Percentiles rank a stretch among this genome's conserved stretches.
Conservation (phyloP, 2,113 vertebrate genomes). For the Phocoena phocoena region DNA sequence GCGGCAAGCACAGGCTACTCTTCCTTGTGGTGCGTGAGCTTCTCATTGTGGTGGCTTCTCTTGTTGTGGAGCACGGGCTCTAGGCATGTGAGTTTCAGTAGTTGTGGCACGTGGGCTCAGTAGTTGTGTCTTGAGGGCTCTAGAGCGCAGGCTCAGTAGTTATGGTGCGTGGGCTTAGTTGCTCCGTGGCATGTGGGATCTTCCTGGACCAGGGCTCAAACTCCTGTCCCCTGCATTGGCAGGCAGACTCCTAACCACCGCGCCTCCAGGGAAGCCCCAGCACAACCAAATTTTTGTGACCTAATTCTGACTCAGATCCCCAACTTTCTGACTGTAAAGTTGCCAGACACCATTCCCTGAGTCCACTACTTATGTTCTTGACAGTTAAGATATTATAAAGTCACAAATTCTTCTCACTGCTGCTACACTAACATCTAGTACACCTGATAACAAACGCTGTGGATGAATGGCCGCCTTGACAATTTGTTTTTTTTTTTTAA, state of each 20-base stretch:
- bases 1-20: fast-evolving
- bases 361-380: background rate
- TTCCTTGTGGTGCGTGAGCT: too few species aligned
- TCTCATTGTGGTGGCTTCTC: too few species aligned
- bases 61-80: too few species aligned
- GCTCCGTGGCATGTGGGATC: background rate
- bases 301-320: background rate
- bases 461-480: background rate
- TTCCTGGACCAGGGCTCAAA: background rate
- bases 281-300: background rate
- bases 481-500: too few species aligned
- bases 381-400: background rate
- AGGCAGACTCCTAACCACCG: background rate
- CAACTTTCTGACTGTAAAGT: background rate
- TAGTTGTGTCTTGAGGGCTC: too few species aligned
- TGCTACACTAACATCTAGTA: background rate
- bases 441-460: too few species aligned
- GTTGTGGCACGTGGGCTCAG: too few species aligned
- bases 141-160: too few species aligned
- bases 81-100: too few species aligned
- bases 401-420: background rate
- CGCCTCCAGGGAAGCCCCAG: background rate
- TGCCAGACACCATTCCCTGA: background rate
- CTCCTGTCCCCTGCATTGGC: background rate
- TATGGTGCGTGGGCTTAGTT: too few species aligned